phyloP scores from a whole-genome alignment of 2,113 vertebrate genomes.

The Motacilla alba region DNA sequence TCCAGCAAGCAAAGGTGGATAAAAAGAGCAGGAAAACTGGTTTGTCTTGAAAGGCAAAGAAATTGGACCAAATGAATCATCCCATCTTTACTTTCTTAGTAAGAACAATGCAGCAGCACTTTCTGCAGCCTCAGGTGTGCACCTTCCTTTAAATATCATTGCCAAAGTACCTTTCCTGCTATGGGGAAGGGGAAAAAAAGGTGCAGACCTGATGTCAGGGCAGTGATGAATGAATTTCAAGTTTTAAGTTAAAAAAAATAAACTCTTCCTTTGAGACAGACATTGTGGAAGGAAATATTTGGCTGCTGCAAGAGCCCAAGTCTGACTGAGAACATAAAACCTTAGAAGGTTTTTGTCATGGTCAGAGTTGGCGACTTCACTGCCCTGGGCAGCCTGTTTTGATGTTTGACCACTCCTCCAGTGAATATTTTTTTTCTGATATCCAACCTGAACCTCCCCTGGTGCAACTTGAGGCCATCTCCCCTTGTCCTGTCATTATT shows the following conservation, averaged over 20 bases:
- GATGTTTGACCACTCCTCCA: background rate
- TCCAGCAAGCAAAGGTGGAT: background rate
- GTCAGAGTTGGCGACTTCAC: background rate
- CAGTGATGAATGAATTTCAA: background rate
- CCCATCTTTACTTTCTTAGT: background rate
- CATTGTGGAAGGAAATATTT: background rate
- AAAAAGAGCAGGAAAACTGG: background rate
- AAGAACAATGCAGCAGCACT: background rate
- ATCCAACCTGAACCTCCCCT: background rate
- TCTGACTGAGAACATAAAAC: background rate
- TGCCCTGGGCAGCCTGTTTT: background rate
- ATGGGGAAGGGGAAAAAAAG: background rate
- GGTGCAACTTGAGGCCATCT: background rate
- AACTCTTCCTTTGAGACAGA: background rate
- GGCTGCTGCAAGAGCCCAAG: background rate
- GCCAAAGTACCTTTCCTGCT: background rate
- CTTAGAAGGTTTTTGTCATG: accelerated
- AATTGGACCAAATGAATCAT: background rate
- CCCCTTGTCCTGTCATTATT: background rate
- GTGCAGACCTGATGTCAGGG: background rate
- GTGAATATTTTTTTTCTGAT: background rate
- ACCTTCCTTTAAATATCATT: background rate
- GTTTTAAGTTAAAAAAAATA: background rate
- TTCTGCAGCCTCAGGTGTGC: background rate
- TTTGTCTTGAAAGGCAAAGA: background rate